Base-by-base conservation (phyloP, 1,140 invertebrate genomes). In the Arctopsyche grandis region DNA sequence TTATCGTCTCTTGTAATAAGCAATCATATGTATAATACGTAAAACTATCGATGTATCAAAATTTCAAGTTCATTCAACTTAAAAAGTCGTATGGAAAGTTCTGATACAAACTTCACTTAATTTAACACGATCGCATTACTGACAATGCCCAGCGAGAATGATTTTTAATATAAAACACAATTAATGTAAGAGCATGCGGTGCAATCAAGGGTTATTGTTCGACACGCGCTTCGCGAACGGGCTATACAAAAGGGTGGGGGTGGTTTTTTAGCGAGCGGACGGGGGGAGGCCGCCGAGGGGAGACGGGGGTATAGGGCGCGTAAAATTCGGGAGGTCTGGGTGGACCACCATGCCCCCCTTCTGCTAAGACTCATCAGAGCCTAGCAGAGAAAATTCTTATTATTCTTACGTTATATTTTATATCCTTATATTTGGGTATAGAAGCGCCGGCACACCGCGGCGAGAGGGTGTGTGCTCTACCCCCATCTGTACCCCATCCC, bases 321-420 rank as follows among this genome's bases (percentile, higher is more conserved):
- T 69, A 52, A 75, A 76, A 76, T 48, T 48, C 16, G 29, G 70
- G 29, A 12, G 46, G 60, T 19, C 16, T 73, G 69, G 56, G 44
- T 38, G 38, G 26, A n/a, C 43, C 63, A 56, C 77, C 80, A 77
- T 69, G 58, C 75, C 77, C 80, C 80, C 73, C 44, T 69, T 75
- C 74, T 79, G 77, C 80, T 79, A 81, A 81, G 74, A 79, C 77
- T 81, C 80, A 81, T 81, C 80, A 81, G 74, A 81, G 80, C 78
- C 78, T 81, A 79, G 80, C 80, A 70, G 76, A 79, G 80, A 79
- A 79, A 76, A 76, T 79, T 79, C 77, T 81, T 79, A 79, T 81
- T 79, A 79, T 81, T 79, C 80, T 81, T 81, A 81, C 80, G 80
- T 79, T 81, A 81, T 79, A 79, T 78, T 79, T 81, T 79, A 77